Evolutionary conservation across 53 echinoderm and acorn worm species (phyloP).

Genomic region (Echinometra lucunter): DNA sequence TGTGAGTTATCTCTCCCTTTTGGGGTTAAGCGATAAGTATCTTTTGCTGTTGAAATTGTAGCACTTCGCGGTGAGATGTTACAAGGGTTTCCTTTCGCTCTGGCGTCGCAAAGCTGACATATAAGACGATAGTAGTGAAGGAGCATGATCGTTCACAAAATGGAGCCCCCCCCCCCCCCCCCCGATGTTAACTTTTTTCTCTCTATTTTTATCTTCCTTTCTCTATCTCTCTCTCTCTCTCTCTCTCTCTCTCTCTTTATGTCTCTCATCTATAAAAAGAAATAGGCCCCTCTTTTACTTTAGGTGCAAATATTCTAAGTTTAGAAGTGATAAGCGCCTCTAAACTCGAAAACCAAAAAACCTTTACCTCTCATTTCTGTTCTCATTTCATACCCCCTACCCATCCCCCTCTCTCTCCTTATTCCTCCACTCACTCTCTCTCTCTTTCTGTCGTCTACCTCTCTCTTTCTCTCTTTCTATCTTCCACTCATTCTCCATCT

Average conservation of each 20-base stretch:
- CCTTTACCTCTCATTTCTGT: neutral
- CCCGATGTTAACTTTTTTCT: neutral
- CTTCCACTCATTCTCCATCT: neutral
- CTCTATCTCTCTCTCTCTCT: no score
- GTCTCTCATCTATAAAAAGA: neutral
- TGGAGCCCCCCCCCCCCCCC: neutral
- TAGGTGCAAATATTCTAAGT: no score
- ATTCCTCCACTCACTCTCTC: no score
- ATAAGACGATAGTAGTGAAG: slow-evolving; percentile 3
- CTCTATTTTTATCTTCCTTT: no score
- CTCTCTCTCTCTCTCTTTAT: neutral
- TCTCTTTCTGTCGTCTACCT: neutral
- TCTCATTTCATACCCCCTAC: neutral
- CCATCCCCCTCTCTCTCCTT: neutral
- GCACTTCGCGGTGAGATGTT: slow-evolving; percentile 59
- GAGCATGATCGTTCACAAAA: slow-evolving; percentile 38
- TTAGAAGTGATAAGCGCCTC: no score
- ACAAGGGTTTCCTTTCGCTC: slow-evolving; percentile 56
- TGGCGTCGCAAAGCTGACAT: slow-evolving; percentile 58
- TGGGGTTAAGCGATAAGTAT: slow-evolving; percentile 64
- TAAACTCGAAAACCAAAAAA: no score
- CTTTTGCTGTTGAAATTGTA: slow-evolving; percentile 59
- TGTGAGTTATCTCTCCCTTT: slow-evolving; percentile 46
- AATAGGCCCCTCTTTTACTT: no score
- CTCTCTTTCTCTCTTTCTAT: neutral